These are phyloP conservation scores for Excalfactoria chinensis DNA, from an alignment of 2,113 vertebrate genomes.

Conservation along the genomic window DNA sequence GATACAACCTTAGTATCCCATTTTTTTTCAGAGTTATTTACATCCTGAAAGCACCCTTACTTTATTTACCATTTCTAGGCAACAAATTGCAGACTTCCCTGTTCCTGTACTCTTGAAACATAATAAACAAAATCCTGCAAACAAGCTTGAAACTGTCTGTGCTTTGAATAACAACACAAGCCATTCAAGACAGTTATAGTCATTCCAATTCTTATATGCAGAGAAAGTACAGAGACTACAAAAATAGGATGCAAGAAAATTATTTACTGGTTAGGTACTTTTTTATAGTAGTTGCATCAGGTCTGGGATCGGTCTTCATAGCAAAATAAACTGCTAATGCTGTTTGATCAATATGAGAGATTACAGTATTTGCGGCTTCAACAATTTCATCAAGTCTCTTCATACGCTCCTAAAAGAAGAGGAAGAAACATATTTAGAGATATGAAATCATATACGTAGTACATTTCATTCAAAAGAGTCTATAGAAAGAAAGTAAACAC, in stretches of 20 bases:
- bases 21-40: neutral
- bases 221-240: conserved; percentile 37
- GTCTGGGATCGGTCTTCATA: conserved; percentile 97
- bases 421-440: neutral
- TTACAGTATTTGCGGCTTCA: conserved; percentile 88
- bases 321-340: conserved; percentile 92
- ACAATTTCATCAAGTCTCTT: conserved; percentile 90
- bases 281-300: conserved; percentile 95
- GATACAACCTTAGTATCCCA: neutral
- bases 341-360: conserved; percentile 94
- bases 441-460: neutral
- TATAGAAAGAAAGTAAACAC: neutral
- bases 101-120: neutral
- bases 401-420: conserved; percentile 84
- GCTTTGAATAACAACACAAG: neutral
- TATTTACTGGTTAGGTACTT: conserved; percentile 92
- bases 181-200: neutral
- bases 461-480: neutral
- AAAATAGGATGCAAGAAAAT: conserved; percentile 84
- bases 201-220: neutral
- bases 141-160: neutral
- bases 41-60: neutral
- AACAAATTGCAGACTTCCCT: neutral
- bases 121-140: neutral
- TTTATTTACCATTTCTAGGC: neutral